These are phyloP conservation scores for Hyppa rectilinea DNA, from an alignment of 2,888 invertebrate genomes.

Conservation along the genomic window DNA sequence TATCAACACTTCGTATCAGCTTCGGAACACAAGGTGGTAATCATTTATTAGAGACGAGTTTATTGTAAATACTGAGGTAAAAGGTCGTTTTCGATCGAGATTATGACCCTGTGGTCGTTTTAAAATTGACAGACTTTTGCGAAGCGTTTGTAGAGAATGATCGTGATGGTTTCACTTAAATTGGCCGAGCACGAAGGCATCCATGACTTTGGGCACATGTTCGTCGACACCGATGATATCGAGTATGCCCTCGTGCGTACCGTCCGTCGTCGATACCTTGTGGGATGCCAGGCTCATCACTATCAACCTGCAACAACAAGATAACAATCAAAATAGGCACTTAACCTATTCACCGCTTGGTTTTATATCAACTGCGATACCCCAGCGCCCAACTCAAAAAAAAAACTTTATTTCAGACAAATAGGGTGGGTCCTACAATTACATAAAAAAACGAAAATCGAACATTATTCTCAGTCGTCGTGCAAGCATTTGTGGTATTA, in stretches of 20 bases:
- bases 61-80: constrained; percentile 80
- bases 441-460: too few species aligned
- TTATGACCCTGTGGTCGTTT: constrained; percentile 58
- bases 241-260: constrained; percentile 89
- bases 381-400: too few species aligned
- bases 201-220: constrained; percentile 91
- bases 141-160: constrained; percentile 46
- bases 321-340: background rate
- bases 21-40: constrained; percentile 81
- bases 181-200: constrained; percentile 91
- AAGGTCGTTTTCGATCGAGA: constrained; percentile 69
- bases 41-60: constrained; percentile 71
- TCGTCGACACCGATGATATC: constrained; percentile 92
- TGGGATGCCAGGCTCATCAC: constrained; percentile 91
- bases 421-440: too few species aligned
- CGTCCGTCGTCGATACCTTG: constrained; percentile 86
- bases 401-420: too few species aligned
- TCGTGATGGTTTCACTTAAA: constrained; percentile 80
- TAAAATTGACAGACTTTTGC: constrained; percentile 62
- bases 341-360: too few species aligned
- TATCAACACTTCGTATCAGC: constrained; percentile 55
- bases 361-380: too few species aligned
- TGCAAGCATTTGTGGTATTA: too few species aligned
- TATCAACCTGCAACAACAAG: constrained; percentile 86
- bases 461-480: too few species aligned